phyloP scores from a whole-genome alignment of 2,113 vertebrate genomes.

The Vulpes ferrilata region DNA sequence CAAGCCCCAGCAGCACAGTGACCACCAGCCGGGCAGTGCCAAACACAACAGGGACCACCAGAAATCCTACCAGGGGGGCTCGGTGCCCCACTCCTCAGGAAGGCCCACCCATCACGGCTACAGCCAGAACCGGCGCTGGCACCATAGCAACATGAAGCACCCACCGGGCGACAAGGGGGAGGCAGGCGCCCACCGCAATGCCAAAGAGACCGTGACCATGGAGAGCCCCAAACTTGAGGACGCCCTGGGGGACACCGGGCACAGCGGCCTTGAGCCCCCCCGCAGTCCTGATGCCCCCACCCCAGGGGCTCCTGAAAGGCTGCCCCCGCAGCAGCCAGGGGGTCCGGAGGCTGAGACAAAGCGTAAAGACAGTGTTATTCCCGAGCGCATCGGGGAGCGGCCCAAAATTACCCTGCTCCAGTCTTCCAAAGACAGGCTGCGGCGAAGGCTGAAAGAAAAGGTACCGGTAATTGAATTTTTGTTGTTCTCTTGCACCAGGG shows the following conservation, averaged over 20 bases:
- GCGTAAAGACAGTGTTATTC: conserved; percentile 84
- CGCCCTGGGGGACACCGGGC: conserved; percentile 69
- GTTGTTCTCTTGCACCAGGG: background rate
- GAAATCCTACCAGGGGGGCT: conserved; percentile 93
- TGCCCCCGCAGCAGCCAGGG: conserved; percentile 71
- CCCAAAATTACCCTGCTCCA: conserved; percentile 95
- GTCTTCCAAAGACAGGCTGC: conserved; percentile 97
- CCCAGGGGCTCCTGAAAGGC: conserved; percentile 75
- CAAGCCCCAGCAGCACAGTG: conserved; percentile 89
- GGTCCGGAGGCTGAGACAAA: conserved; percentile 85
- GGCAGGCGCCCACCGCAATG: conserved; percentile 85
- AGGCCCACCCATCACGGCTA: conserved; percentile 95
- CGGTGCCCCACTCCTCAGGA: conserved; percentile 89
- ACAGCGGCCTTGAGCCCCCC: conserved; percentile 77
- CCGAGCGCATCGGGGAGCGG: conserved; percentile 85
- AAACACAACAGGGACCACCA: conserved; percentile 93
- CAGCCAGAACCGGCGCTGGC: conserved; percentile 98
- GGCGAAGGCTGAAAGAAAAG: conserved; percentile 97
- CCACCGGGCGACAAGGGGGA: conserved; percentile 87
- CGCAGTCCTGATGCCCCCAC: conserved; percentile 80
- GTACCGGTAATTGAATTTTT: conserved; percentile 85
- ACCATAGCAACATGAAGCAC: conserved; percentile 93
- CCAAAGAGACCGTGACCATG: conserved; percentile 93
- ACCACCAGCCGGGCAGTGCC: conserved; percentile 87
- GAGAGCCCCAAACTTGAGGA: conserved; percentile 91